Evolutionary conservation across 2,113 vertebrate genomes (phyloP), one percentile per base, ranked within the genome.

Genomic region (Meles meles): DNA sequence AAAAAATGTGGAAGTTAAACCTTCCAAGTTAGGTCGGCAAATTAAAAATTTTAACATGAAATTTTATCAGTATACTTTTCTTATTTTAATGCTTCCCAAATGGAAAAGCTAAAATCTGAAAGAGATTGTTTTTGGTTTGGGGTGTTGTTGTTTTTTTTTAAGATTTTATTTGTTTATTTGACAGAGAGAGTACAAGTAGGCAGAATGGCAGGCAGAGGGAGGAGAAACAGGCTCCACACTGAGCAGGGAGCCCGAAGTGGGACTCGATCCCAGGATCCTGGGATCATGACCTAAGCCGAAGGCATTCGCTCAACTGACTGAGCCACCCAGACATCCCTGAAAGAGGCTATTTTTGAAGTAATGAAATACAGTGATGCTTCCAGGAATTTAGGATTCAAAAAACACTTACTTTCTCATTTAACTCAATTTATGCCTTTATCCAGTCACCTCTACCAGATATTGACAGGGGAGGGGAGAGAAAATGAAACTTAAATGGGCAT

Each of bases 381-480:
- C 44, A 79, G 59, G 63, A 91, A 88, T 79, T 86, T 77, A 85
- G 49, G 63, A 82, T 94, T 82, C 81, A 12, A 91, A 85, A 81
- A 97, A 52, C 42, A 61, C 18, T 79, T 85, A 88, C 90, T 80
- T 97, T 95, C 34, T 82, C 85, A 86, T 86, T 94, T 79, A 85
- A 97, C 37, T 81, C 49, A 87, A 67, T 5, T 23, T 76, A 34
- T 79, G 52, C 52, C 23, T 92, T 88, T 80, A 25, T 42, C 27
- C 47, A 93, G 13, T 88, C 72, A 59, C 37, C 55, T 84, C 47
- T 82, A 69, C 37, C 57, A 80, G 49, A 76, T 69, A 79, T 34
- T n/a, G 65, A 90, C 0, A 44, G 49, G 44, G 29, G 49, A 81
- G 6, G 9, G 4, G 37, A 93, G 67, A 71, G 2, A 72, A 69